Conservation (phyloP, 2,113 vertebrate genomes). For the Accipiter virgatus region DNA sequence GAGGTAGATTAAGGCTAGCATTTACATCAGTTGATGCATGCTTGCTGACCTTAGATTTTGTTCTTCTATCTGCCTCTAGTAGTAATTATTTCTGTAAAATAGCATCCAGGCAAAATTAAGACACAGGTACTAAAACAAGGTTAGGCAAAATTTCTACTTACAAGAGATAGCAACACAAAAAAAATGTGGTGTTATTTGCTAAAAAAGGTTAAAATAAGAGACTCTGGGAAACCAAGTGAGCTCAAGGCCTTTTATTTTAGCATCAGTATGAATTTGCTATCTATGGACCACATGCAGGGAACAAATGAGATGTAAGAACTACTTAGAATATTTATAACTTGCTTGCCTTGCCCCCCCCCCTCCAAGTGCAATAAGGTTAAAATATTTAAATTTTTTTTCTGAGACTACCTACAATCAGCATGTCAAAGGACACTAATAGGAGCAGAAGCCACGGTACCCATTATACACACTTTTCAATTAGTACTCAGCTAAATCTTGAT, state of each 20-base stretch:
- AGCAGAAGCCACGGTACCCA: not conserved
- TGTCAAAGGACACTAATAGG: not conserved
- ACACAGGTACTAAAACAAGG: not conserved
- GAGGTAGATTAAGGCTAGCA: not conserved
- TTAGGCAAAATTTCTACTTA: not conserved
- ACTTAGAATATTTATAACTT: not conserved
- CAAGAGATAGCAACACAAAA: not conserved
- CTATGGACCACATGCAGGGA: not conserved
- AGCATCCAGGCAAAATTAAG: not conserved
- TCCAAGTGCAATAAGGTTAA: not conserved
- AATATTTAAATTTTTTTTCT: no score
- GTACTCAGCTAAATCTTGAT: not conserved
- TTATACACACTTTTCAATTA: not conserved
- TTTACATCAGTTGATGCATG: not conserved
- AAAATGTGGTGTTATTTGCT: not conserved
- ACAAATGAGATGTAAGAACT: not conserved
- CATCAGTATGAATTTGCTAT: not conserved
- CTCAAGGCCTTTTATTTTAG: not conserved
- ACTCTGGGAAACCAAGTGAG: not conserved
- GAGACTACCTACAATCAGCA: not conserved
- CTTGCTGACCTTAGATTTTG: not conserved
- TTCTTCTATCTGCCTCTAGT: not conserved
- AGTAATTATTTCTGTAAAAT: not conserved
- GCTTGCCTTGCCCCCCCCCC: not conserved
- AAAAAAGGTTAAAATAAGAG: not conserved